phyloP scores from a whole-genome alignment of 2,797 vertebrate species.

The Novumbra hubbsi region DNA sequence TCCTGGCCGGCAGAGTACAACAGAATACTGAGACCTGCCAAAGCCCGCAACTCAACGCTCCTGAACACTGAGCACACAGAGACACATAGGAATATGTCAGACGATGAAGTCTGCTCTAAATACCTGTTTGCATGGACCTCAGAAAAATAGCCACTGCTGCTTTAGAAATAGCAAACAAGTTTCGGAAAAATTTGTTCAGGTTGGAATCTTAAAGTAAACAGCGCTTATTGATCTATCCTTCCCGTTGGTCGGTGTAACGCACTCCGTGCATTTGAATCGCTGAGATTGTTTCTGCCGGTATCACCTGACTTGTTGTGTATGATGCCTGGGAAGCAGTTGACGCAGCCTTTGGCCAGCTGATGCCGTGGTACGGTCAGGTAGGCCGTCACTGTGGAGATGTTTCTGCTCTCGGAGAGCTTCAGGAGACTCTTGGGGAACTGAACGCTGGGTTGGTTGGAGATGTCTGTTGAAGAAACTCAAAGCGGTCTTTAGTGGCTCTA shows the following conservation, averaged over 20 bases:
- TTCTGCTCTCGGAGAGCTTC: slow-evolving; percentile 71
- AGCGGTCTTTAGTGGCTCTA: not conserved
- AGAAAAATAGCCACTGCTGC: no score
- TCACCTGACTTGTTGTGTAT: slow-evolving; percentile 83
- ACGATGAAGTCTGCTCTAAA: no score
- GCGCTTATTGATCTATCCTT: not conserved
- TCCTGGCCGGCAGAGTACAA: slow-evolving; percentile 79
- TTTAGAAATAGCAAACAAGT: not conserved
- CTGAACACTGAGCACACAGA: slow-evolving; percentile 72
- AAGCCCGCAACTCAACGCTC: slow-evolving; percentile 80
- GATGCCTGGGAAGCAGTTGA: slow-evolving; percentile 81
- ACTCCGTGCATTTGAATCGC: slow-evolving; percentile 1
- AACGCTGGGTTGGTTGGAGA: slow-evolving; percentile 83
- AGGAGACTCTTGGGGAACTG: slow-evolving; percentile 88
- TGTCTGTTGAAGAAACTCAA: slow-evolving; percentile 71
- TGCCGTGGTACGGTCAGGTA: slow-evolving; percentile 86
- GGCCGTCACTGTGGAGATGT: slow-evolving; percentile 81
- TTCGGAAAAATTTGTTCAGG: not conserved
- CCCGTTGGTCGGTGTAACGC: not conserved
- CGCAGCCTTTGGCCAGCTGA: slow-evolving; percentile 79
- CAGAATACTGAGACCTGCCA: slow-evolving; percentile 81
- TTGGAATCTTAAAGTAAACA: not conserved
- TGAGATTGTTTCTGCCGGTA: slow-evolving; percentile 9
- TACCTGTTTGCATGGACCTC: no score
- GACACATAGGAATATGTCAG: not conserved